phyloP scores from a whole-genome alignment of 2,888 invertebrate species.

The Drosophila paramelanica region DNA sequence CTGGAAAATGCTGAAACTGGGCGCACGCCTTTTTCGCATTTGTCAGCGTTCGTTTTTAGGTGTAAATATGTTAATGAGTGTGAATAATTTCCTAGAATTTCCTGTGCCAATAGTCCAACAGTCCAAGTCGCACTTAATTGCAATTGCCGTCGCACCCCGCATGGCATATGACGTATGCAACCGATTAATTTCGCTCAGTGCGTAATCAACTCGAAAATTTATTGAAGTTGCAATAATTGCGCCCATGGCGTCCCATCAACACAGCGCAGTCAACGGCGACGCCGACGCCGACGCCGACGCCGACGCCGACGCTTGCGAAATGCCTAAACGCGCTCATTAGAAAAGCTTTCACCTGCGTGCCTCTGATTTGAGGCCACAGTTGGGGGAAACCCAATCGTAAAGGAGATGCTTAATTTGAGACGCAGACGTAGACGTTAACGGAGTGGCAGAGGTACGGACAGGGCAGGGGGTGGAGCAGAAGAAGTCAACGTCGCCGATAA shows the following conservation, averaged over 20 bases:
- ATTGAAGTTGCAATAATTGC: slow-evolving; percentile 79
- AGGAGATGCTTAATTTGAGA: slow-evolving; percentile 11
- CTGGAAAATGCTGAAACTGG: slow-evolving; percentile 50
- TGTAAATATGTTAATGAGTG: slow-evolving; percentile 80
- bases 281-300: background rate
- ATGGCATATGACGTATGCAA: slow-evolving; percentile 66
- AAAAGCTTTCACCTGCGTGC: slow-evolving; percentile 73
- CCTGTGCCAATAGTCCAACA: slow-evolving; percentile 25
- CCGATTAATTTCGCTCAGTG: slow-evolving; percentile 75
- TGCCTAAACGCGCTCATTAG: slow-evolving; percentile 68
- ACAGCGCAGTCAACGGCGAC: background rate
- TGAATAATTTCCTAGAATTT: slow-evolving; percentile 73
- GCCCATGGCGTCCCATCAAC: slow-evolving; percentile 51
- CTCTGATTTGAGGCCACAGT: slow-evolving; percentile 64
- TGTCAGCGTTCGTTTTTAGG: slow-evolving; percentile 73
- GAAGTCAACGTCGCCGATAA: slow-evolving; percentile 28
- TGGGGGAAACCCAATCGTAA: slow-evolving; percentile 19
- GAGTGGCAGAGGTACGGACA: background rate
- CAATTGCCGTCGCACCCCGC: slow-evolving; percentile 57
- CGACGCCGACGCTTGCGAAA: slow-evolving; percentile 19
- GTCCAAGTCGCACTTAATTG: slow-evolving; percentile 67
- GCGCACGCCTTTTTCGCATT: slow-evolving; percentile 70
- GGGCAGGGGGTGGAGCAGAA: background rate
- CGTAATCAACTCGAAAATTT: slow-evolving; percentile 78
- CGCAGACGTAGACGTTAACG: slow-evolving; percentile 2